phyloP scores from a whole-genome alignment of 2,113 vertebrate genomes.

The Synchiropus splendidus region DNA sequence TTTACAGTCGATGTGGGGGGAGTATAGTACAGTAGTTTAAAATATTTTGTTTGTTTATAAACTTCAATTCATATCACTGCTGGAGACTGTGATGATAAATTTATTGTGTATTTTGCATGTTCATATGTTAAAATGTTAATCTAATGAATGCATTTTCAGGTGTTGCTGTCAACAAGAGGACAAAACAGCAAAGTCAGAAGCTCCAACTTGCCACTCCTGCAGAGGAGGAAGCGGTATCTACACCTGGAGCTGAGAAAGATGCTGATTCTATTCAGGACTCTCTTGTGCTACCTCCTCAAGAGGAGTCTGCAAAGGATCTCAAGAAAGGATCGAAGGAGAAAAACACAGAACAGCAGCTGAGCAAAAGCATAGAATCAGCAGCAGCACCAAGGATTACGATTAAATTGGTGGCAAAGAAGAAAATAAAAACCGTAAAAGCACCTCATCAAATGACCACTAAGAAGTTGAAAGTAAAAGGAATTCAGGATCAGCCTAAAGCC shows the following conservation, averaged over 20 bases:
- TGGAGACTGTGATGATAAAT: too few relatives aligned
- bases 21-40: too few relatives aligned
- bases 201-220: constrained; percentile 37
- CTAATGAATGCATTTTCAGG: constrained; percentile 37
- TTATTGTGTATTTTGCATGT: too few relatives aligned
- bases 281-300: constrained; percentile 23
- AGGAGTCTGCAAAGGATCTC: constrained; percentile 37
- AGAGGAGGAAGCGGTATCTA: constrained; percentile 37
- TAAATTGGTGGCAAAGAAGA: constrained; percentile 69
- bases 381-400: constrained; percentile 67
- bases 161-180: constrained; percentile 52
- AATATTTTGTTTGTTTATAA: too few relatives aligned
- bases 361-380: constrained; percentile 44
- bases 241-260: constrained; percentile 39
- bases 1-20: too few relatives aligned
- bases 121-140: too few relatives aligned
- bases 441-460: constrained; percentile 49
- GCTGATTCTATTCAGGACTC: constrained; percentile 41
- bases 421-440: constrained; percentile 49
- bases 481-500: constrained; percentile 70
- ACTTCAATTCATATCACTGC: too few relatives aligned
- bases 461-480: constrained; percentile 65
- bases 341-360: constrained; percentile 38
- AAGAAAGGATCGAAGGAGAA: constrained; percentile 46
- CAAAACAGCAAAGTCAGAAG: constrained; percentile 56